These are phyloP conservation scores for Apteryx owenii DNA, from an alignment of 2,113 vertebrate species.

Conservation along the genomic window DNA sequence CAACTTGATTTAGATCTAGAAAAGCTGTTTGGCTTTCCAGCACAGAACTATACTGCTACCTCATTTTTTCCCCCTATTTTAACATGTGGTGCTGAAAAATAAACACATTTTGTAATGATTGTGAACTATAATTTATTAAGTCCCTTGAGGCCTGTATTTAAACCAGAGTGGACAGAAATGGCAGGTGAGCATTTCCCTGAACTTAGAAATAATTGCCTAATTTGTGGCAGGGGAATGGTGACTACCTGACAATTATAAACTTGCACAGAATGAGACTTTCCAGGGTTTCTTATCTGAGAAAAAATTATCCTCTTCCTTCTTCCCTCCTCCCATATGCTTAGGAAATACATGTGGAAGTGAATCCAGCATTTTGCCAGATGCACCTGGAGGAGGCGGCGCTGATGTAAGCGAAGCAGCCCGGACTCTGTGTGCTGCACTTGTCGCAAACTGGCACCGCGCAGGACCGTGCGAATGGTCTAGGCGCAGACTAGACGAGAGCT, in stretches of 20 bases:
- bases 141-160: not conserved
- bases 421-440: not conserved
- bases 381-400: rapidly evolving
- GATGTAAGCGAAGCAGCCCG: no score
- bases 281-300: not conserved
- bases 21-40: not conserved
- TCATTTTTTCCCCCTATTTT: not conserved
- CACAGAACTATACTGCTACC: not conserved
- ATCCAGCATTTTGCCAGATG: rapidly evolving
- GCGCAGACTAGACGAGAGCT: not conserved
- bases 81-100: not conserved
- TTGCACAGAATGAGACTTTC: not conserved
- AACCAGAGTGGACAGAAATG: slow-evolving; percentile 4
- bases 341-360: no score
- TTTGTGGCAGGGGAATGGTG: not conserved
- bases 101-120: not conserved
- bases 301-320: not conserved
- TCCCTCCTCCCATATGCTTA: rapidly evolving
- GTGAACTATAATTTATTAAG: slow-evolving; percentile 7
- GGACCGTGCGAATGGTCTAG: rapidly evolving
- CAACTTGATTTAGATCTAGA: not conserved
- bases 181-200: slow-evolving; percentile 11
- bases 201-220: slow-evolving; percentile 34
- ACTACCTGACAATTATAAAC: not conserved
- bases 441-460: rapidly evolving